These are phyloP conservation scores for Lanius collurio DNA, from an alignment of 2,113 vertebrate genomes.

Conservation along the genomic window DNA sequence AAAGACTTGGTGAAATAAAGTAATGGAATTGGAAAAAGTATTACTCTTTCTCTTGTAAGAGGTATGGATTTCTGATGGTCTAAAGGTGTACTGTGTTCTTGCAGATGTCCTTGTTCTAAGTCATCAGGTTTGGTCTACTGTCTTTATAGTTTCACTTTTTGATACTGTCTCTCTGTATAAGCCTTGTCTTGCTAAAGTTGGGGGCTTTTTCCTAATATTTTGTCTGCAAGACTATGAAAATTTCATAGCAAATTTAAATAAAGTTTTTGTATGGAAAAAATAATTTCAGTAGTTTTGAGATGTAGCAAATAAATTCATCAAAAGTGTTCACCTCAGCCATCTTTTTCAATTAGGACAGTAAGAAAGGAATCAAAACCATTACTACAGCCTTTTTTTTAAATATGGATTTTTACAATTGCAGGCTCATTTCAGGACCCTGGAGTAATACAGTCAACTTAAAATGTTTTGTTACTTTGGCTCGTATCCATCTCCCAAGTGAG, in stretches of 20 bases:
- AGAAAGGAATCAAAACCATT: not conserved
- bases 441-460: not conserved
- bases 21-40: not conserved
- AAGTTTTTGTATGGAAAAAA: not conserved
- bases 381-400: not conserved
- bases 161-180: not conserved
- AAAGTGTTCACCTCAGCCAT: not conserved
- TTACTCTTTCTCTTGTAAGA: not conserved
- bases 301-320: not conserved
- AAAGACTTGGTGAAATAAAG: not conserved
- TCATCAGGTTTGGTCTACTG: not conserved
- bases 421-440: not conserved
- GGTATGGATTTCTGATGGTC: not conserved
- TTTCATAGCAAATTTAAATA: not conserved
- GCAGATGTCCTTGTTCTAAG: not conserved
- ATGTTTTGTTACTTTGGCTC: not conserved
- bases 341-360: not conserved
- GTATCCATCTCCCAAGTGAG: not conserved
- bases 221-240: not conserved
- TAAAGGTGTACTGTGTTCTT: not conserved
- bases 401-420: not conserved
- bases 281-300: not conserved
- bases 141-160: not conserved
- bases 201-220: not conserved
- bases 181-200: not conserved